Conservation (phyloP, 2,797 vertebrate genomes). For the Geotria australis region DNA sequence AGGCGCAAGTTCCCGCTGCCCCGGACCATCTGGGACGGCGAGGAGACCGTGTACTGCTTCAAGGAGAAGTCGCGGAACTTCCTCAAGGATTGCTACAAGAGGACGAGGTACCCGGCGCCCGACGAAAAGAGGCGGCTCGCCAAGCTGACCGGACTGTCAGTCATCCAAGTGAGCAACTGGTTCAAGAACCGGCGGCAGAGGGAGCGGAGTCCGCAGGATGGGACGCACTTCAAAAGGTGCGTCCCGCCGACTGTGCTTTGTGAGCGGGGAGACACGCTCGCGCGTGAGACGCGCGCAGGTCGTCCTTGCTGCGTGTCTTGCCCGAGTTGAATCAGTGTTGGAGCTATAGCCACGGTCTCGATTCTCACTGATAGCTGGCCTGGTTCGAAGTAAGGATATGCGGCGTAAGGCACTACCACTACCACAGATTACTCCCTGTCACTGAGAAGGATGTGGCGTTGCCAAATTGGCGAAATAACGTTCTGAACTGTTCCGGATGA, state of each 20-base stretch:
- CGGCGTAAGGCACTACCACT: too few relatives aligned
- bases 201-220: slow-evolving; percentile 74
- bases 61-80: slow-evolving; percentile 93
- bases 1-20: slow-evolving; percentile 86
- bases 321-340: too few relatives aligned
- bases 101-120: slow-evolving; percentile 83
- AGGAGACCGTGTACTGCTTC: slow-evolving; percentile 97
- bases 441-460: too few relatives aligned
- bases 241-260: background rate
- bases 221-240: background rate
- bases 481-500: too few relatives aligned
- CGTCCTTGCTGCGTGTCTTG: too few relatives aligned
- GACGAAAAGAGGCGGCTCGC: slow-evolving; percentile 83
- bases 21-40: slow-evolving; percentile 96
- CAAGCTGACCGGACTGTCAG: slow-evolving; percentile 82
- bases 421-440: too few relatives aligned
- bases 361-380: too few relatives aligned
- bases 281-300: too few relatives aligned
- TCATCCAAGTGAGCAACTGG: slow-evolving; percentile 99
- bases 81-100: slow-evolving; percentile 83
- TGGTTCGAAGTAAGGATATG: too few relatives aligned
- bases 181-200: slow-evolving; percentile 94
- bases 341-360: too few relatives aligned
- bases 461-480: too few relatives aligned
- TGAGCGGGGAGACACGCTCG: too few relatives aligned